These are phyloP conservation scores for Polymixis lichenea DNA, from an alignment of 2,888 invertebrate species.

Conservation along the genomic window DNA sequence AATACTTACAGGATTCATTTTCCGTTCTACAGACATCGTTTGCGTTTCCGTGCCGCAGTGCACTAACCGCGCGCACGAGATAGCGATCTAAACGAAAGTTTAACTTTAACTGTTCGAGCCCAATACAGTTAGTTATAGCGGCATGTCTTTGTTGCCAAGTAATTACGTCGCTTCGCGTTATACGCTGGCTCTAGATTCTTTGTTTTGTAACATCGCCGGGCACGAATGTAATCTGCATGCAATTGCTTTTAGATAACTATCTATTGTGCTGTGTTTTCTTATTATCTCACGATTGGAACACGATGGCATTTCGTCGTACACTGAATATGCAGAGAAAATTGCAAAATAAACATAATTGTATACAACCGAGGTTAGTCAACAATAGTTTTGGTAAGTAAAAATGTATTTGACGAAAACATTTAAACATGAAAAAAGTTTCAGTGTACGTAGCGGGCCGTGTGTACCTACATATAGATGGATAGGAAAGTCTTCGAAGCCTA, in stretches of 20 bases:
- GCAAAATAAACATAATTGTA: conserved; percentile 1
- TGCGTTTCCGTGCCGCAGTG: conserved; percentile 55
- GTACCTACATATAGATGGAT: background rate
- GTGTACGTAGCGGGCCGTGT: background rate
- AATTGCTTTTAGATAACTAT: conserved; percentile 48
- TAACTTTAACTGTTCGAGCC: conserved; percentile 53
- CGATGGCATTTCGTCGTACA: conserved; percentile 37
- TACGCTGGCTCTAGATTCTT: conserved; percentile 29
- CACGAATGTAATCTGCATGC: conserved; percentile 63
- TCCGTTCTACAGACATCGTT: background rate
- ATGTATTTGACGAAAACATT: background rate
- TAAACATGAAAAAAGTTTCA: background rate
- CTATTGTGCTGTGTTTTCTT: conserved; percentile 45
- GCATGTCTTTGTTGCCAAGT: conserved; percentile 60
- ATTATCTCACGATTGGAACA: conserved; percentile 46
- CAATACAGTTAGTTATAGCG: conserved; percentile 55
- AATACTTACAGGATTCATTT: background rate
- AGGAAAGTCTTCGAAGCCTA: no score
- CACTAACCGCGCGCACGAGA: conserved; percentile 56
- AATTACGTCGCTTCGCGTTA: conserved; percentile 62
- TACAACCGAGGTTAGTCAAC: background rate
- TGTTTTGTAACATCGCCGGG: conserved; percentile 44
- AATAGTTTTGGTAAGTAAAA: background rate
- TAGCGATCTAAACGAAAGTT: conserved; percentile 66
- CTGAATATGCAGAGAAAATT: conserved; percentile 16